Base-by-base conservation (phyloP, 2,888 invertebrate species). In the Periphyllus acericola region DNA sequence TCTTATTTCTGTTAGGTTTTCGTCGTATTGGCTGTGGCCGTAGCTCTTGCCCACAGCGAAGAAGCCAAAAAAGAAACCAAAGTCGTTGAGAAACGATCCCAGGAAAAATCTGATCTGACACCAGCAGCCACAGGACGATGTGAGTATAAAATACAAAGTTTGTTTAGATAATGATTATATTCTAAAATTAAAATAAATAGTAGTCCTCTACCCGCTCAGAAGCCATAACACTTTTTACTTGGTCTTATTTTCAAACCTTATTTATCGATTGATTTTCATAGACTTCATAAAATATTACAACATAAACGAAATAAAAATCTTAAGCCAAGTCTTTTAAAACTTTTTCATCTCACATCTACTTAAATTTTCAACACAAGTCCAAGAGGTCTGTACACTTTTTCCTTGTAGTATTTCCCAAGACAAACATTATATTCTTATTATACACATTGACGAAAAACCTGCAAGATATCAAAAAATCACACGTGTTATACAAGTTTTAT, bases 11-110 rank as follows among this genome's bases (percentile, higher is more conserved):
- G 21, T 25, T 40, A 86, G 85, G 34, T 87, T 0, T 87, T 87
- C 60, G 86, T 74, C 55, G 80, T 87, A 32, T 60, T 87, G 60
- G 86, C 86, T 34, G 86, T 87, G 46, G 60, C 60, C 71, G 86
- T 80, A 11, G 80, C 86, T 40, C 72, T 87, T 14, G 86, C 80
- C 60, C 11, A 29, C 34, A 19, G 55, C 74, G 86, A 87, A n/a
- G 86, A 87, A 74, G 86, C 86, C 40, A 87, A 87, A 40, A 72
- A 74, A 60, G 86, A 87, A 32, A 11, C 86, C 60, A 87, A 87
- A 87, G 74, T 74, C 55, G 86, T 87, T 14, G 86, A 87, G 32
- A 87, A 87, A 81, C 80, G 86, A n/a, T 87, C 86, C 21, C 34
- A 83, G 11, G 84, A 60, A 1, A 83, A 83, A 60, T 76, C 75